Percentiles rank a stretch among this genome's conserved stretches.
These are phyloP conservation scores for Ahaetulla prasina DNA, from an alignment of 2,113 vertebrate genomes.

Conservation along the genomic window DNA sequence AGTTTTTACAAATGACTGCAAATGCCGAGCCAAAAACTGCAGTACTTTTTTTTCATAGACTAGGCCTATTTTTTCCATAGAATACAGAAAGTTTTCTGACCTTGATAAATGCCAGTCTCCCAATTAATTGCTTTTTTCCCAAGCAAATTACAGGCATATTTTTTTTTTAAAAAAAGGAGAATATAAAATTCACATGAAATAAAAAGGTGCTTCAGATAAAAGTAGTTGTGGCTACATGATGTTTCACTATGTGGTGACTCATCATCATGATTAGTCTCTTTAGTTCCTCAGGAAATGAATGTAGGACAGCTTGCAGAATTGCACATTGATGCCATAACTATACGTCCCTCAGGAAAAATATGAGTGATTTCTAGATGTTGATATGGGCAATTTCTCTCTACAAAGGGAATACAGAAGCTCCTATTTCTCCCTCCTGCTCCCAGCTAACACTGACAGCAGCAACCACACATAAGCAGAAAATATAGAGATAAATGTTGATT, in stretches of 20 bases:
- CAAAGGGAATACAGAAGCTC: neutral
- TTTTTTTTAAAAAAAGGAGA: neutral
- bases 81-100: neutral
- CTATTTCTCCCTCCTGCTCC: neutral
- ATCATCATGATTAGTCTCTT: neutral
- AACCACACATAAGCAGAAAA: neutral
- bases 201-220: neutral
- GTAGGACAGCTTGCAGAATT: neutral
- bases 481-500: neutral
- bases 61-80: neutral
- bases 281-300: neutral
- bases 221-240: neutral
- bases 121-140: neutral
- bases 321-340: neutral
- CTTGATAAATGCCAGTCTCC: neutral
- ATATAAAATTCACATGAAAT: neutral
- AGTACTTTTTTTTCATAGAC: neutral
- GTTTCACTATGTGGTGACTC: neutral
- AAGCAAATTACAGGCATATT: neutral
- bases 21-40: neutral
- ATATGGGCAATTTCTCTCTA: neutral
- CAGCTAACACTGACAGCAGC: neutral
- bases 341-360: neutral
- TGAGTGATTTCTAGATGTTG: neutral
- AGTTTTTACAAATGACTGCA: constrained; percentile 14